A percentile compares a stretch with the other conserved stretches of the same genome.
phyloP scores from a whole-genome alignment of 2,113 vertebrate genomes.

The Carollia perspicillata region DNA sequence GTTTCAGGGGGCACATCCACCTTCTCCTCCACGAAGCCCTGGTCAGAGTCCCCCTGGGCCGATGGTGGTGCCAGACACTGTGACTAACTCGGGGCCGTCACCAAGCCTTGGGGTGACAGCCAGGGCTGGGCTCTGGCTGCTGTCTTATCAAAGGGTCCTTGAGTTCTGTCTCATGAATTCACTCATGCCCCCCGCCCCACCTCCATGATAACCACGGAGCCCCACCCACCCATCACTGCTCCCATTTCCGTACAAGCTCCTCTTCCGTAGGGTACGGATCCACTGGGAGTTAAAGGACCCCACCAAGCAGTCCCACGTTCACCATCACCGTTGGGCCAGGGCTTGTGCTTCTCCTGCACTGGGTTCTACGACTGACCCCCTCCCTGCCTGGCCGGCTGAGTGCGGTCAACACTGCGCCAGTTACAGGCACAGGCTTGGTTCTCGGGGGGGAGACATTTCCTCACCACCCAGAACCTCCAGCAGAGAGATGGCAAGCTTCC shows the following conservation, averaged over 20 bases:
- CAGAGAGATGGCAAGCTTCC: not conserved
- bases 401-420: not conserved
- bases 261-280: not conserved
- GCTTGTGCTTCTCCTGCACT: not conserved
- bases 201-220: too few species aligned
- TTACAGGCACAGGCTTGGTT: too few species aligned
- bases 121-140: not conserved
- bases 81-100: too few species aligned
- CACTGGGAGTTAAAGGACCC: too few species aligned
- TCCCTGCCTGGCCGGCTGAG: not conserved
- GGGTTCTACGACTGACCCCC: not conserved
- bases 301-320: not conserved
- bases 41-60: not conserved
- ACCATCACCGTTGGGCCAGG: not conserved
- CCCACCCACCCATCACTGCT: not conserved
- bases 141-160: not conserved
- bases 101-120: not conserved
- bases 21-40: not conserved
- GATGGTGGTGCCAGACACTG: not conserved
- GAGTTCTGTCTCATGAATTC: not conserved
- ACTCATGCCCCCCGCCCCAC: not conserved
- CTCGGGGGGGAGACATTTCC: not conserved
- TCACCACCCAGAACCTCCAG: not conserved
- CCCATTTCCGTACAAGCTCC: not conserved
- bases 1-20: not conserved